A percentile compares a stretch with the other conserved stretches of the same genome.
These are phyloP conservation scores for Streptopelia turtur DNA, from an alignment of 2,797 vertebrate species.

Conservation along the genomic window DNA sequence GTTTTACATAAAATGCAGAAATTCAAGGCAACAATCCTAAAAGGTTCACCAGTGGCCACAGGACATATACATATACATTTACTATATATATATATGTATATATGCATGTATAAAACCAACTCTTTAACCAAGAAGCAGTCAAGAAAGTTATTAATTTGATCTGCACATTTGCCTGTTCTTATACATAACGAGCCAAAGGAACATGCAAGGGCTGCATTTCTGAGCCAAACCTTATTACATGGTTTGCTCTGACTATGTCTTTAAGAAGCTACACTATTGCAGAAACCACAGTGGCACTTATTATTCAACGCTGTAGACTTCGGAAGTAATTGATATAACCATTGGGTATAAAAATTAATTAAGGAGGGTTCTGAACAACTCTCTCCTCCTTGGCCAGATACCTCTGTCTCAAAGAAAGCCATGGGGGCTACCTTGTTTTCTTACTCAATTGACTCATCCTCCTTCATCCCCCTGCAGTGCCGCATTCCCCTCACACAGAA, in stretches of 20 bases:
- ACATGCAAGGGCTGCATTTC: not conserved
- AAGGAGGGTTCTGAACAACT: not conserved
- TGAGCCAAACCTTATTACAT: not conserved
- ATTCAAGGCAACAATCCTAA: not conserved
- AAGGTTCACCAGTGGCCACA: not conserved
- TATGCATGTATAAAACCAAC: not conserved
- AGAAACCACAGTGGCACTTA: not conserved
- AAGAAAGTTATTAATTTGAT: not conserved
- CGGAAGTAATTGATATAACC: not conserved
- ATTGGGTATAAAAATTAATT: not conserved
- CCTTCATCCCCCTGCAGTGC: not conserved
- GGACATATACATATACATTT: fast-evolving
- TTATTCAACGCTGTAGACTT: not conserved
- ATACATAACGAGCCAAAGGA: not conserved
- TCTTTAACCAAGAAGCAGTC: not conserved
- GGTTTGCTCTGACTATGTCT: not conserved
- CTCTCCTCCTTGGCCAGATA: not conserved
- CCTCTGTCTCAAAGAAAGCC: not conserved
- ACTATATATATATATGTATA: too few species aligned
- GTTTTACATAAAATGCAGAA: not conserved
- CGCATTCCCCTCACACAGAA: not conserved
- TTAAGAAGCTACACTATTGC: not conserved
- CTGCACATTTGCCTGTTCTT: not conserved
- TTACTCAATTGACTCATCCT: not conserved
- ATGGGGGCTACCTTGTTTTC: not conserved